Evolutionary conservation across 1,140 invertebrate species (phyloP).

Genomic region (Pristionchus pacificus): DNA sequence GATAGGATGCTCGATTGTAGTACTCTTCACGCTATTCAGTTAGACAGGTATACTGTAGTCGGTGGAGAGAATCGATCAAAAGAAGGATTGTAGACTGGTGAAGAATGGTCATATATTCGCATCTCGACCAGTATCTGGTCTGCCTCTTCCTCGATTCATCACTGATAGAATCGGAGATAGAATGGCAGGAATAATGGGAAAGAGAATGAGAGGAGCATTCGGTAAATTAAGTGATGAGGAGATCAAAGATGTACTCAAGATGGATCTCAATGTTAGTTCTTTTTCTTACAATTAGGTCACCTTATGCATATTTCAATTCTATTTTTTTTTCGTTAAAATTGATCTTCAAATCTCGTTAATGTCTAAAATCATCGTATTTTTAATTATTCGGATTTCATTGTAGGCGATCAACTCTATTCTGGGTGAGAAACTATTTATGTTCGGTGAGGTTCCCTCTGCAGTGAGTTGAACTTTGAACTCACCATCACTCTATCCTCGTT

Average conservation of each 20-base stretch:
- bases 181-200: slow-evolving; percentile 16
- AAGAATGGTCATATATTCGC: slow-evolving; percentile 20
- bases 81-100: slow-evolving; percentile 23
- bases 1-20: slow-evolving; percentile 91
- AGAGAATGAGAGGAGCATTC: neutral
- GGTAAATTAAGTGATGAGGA: neutral
- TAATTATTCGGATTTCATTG: too few species aligned
- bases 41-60: slow-evolving; percentile 30
- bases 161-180: slow-evolving; percentile 30
- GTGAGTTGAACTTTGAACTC: slow-evolving; percentile 29
- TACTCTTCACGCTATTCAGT: slow-evolving; percentile 7
- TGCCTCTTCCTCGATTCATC: slow-evolving; percentile 33
- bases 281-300: slow-evolving; percentile 12
- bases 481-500: slow-evolving; percentile 12
- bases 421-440: neutral
- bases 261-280: slow-evolving; percentile 2
- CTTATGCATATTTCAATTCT: slow-evolving; percentile 4
- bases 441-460: slow-evolving; percentile 1
- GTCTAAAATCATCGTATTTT: too few species aligned
- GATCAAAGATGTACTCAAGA: slow-evolving; percentile 8
- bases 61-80: neutral
- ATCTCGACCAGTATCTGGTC: slow-evolving; percentile 21
- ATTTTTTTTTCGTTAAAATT: too few species aligned
- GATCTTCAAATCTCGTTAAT: too few species aligned
- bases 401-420: neutral